Evolutionary conservation across 2,797 vertebrate species (phyloP), one percentile per base, ranked within the genome.

Genomic region (Myiotriccus ornatus): DNA sequence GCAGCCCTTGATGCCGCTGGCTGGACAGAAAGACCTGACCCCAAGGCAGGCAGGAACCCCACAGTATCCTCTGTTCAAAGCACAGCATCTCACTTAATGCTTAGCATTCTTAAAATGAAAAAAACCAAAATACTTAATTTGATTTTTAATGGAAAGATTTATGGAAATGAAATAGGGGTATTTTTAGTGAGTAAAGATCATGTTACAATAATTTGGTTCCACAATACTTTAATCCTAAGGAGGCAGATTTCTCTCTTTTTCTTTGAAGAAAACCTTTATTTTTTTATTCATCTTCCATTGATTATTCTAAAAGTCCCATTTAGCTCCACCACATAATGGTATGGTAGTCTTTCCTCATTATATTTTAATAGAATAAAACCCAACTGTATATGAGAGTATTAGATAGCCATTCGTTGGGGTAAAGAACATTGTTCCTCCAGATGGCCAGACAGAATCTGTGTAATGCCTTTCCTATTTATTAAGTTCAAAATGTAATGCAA

Each of bases 321-420:
- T 98, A 96, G 86, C 85, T 96, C 87, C 83, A 89, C 87, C 93
- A 97, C 94, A 93, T 96, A 97, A 97, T 77, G 87, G 86, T 91
- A 95, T 32, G 91, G 89, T 57, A 93, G 82, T 78, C 55, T 94
- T 96, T 90, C 92, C 95, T 98, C 94, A 96, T 97, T 97, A 96
- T 87, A 87, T 96, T 97, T 97, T 97, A 97, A 97, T 90, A 83
- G 96, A 94, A 97, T 96, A 91, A 97, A 97, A 86, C 79, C 91
- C 84, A 93, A 73, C 88, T 65, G n/a, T 83, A 85, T 90, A 75
- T 88, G 90, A 86, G 77, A 89, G 84, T 85, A 92, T 91, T 94
- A 89, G 91, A 90, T n/a, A 90, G 69, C 77, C 65, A 78, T 81
- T 90, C 7, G 25, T 60, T 91, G 88, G 89, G 85, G 71, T 94